Evolutionary conservation across 2,113 vertebrate species (phyloP), one percentile per base, ranked within the genome.

Genomic region (Poeciliopsis retropinna): DNA sequence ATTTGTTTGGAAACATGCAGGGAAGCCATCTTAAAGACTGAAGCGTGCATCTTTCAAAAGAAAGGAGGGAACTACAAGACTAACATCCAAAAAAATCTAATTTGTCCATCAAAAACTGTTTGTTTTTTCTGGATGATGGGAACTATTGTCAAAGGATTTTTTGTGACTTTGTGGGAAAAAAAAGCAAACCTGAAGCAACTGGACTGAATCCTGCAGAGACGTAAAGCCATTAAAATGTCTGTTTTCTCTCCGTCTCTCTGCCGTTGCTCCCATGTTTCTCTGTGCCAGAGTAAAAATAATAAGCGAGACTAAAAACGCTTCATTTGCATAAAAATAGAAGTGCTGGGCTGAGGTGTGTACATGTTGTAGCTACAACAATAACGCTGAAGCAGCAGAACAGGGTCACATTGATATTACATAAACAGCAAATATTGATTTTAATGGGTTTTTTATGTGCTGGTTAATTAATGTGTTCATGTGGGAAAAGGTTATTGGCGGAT

Each of bases 201-300:
- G 79, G 78, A 75, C 44, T 64, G 9, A 70, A 73, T 74, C 69
- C 63, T 67, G 62, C 1, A 17, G 74, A 87, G 89, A 78, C 30
- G 75, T 86, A 91, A 93, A 93, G 85, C 87, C 92, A 91, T 92
- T 70, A 85, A 79, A 39, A 81, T 81, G 39, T 81, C 60, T 86
- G 82, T 88, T 68, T 76, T 91, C 75, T 78, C 74, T 47, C 51
- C 15, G 60, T 83, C 64, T 87, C 51, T 64, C 29, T 61, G 63
- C 72, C 79, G 75, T 84, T 86, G 69, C 85, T 86, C 63, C 66
- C 62, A 69, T 80, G 66, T 81, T 75, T 83, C 71, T 72, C 69
- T 83, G 83, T 90, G 84, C 76, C 88, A 80, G 80, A 92, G 86
- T 84, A 88, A 84, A 37, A 89, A 72, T 72, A 76, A 83, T 76